Evolutionary conservation across 1,140 invertebrate species (phyloP).

Genomic region (Trichomalopsis sarcophagae): DNA sequence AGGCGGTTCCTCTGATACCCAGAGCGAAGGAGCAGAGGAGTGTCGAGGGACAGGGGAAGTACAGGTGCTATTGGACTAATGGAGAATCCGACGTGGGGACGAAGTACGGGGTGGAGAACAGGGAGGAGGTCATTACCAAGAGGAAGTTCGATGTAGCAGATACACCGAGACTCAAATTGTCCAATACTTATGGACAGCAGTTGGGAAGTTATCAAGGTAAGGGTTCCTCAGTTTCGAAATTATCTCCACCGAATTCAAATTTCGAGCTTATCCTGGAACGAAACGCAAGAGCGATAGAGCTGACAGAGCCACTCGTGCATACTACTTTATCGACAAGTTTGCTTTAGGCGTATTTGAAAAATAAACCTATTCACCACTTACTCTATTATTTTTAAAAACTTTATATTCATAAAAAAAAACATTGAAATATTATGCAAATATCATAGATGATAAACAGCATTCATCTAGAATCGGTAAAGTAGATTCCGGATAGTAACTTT

Average conservation of each 20-base stretch:
- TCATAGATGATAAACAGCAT: not conserved
- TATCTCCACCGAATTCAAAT: not conserved
- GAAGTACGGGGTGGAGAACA: not conserved
- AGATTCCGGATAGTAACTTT: conserved; percentile 17
- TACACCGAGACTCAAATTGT: not conserved
- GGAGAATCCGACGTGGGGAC: not conserved
- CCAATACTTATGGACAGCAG: not conserved
- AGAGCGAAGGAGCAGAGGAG: not conserved
- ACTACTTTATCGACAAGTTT: not conserved
- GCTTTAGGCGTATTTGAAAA: not conserved
- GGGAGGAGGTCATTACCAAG: not conserved
- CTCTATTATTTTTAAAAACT: not conserved
- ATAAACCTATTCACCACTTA: not conserved
- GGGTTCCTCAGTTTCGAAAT: not conserved
- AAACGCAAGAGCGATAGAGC: not conserved
- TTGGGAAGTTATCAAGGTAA: not conserved
- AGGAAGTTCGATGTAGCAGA: not conserved
- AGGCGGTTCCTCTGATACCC: not conserved
- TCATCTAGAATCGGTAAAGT: conserved; percentile 33
- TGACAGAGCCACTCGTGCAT: not conserved
- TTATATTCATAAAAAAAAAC: not conserved
- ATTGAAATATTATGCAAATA: not conserved
- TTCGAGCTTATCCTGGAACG: not conserved
- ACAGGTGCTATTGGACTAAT: conserved; percentile 58
- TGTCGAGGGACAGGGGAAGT: conserved; percentile 41